Conservation (phyloP, 2,888 invertebrate genomes). For the Syrphus vitripennis region DNA sequence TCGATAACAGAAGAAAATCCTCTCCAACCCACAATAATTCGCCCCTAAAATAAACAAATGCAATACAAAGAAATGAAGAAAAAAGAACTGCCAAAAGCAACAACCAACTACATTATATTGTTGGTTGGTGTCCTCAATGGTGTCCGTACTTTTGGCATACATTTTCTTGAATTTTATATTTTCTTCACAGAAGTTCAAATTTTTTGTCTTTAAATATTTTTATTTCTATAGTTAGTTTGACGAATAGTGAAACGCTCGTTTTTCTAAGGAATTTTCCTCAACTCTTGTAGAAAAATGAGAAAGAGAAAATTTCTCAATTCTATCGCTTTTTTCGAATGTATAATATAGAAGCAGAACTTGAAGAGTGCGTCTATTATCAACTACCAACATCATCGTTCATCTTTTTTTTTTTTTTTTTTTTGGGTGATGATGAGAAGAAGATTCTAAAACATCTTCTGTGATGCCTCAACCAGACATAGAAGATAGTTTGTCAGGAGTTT, state of each 20-base stretch:
- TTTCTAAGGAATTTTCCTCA: constrained; percentile 62
- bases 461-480: constrained; percentile 29
- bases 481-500: constrained; percentile 31
- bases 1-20: constrained; percentile 40
- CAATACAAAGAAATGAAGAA: neutral
- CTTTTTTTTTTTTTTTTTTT: neutral
- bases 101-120: constrained; percentile 32
- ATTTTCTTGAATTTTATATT: constrained; percentile 52
- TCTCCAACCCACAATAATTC: constrained; percentile 5
- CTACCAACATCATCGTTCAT: constrained; percentile 59
- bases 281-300: constrained; percentile 46
- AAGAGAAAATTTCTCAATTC: constrained; percentile 2
- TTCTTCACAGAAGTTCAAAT: constrained; percentile 15
- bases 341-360: neutral
- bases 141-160: constrained; percentile 19
- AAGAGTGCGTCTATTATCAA: constrained; percentile 51
- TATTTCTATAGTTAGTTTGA: constrained; percentile 34
- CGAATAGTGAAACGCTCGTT: constrained; percentile 62
- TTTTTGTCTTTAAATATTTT: neutral
- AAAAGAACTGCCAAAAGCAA: constrained; percentile 43
- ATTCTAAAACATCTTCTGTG: constrained; percentile 15
- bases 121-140: neutral
- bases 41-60: neutral
- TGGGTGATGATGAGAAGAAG: neutral
- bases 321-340: neutral